These are phyloP conservation scores for Nemurella pictetii DNA, from an alignment of 2,888 invertebrate genomes.

Conservation along the genomic window DNA sequence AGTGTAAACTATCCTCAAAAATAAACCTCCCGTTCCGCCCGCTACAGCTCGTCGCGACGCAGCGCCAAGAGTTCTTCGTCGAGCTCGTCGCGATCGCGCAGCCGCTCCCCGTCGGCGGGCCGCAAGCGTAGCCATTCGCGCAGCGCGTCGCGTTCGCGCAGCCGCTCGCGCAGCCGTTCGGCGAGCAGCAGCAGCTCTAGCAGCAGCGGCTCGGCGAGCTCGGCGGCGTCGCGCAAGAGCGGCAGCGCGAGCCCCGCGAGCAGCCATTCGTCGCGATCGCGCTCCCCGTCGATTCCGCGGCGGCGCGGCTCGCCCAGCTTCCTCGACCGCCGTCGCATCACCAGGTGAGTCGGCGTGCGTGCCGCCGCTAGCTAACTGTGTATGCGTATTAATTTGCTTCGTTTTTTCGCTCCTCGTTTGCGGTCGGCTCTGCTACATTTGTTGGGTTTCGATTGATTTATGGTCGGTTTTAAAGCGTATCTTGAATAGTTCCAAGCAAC, in stretches of 20 bases:
- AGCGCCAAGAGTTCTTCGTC: constrained; percentile 40
- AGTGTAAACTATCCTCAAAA: no score
- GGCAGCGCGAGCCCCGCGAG: constrained; percentile 32
- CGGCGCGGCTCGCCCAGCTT: constrained; percentile 93
- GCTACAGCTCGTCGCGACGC: constrained; percentile 37
- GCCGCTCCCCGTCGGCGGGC: constrained; percentile 46
- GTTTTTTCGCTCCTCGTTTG: not conserved
- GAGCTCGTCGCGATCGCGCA: constrained; percentile 43
- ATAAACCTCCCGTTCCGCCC: no score
- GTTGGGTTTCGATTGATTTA: no score
- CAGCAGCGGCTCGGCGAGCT: constrained; percentile 58
- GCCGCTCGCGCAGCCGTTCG: constrained; percentile 51
- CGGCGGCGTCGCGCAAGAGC: constrained; percentile 56
- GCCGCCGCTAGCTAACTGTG: not conserved
- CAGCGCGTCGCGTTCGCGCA: constrained; percentile 49
- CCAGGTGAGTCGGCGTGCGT: constrained; percentile 68
- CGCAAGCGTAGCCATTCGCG: constrained; percentile 45
- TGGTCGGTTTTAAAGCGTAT: no score
- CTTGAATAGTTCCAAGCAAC: no score
- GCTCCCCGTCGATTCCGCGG: constrained; percentile 89
- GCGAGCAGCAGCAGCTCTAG: constrained; percentile 60
- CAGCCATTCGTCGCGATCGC: constrained; percentile 54
- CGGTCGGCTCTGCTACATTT: not conserved
- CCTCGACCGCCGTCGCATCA: constrained; percentile 88
- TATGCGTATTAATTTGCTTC: not conserved